Percentiles rank a stretch among this genome's conserved stretches.
Conservation (phyloP, 92 coral and sea anemone species). For the Actinostola sp. region DNA sequence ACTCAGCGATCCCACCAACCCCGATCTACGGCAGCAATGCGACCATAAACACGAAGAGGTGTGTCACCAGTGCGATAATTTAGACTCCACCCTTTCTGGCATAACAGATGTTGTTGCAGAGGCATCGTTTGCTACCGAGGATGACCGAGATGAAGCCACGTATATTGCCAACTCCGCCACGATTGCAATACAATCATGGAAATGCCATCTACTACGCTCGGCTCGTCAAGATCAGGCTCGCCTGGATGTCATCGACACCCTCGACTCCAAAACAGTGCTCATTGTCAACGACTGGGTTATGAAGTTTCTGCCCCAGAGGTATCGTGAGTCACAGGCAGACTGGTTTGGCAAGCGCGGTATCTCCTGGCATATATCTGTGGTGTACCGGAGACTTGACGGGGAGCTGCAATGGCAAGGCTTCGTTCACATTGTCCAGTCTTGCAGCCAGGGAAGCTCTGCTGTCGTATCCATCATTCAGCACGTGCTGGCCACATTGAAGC, state of each 20-base stretch:
- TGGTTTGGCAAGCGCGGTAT: conserved; percentile 6
- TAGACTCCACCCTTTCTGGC: neutral
- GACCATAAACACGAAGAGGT: conserved; percentile 33
- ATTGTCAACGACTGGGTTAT: conserved; percentile 22
- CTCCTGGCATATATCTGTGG: conserved; percentile 19
- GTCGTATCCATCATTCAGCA: conserved; percentile 7
- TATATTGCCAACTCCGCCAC: neutral
- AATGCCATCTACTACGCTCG: conserved; percentile 1
- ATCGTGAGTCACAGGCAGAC: no score
- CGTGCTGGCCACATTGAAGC: conserved; percentile 1
- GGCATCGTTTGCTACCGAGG: neutral
- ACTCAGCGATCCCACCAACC: conserved; percentile 24
- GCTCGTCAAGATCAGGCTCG: conserved; percentile 26
- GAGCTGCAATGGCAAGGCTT: conserved; percentile 8
- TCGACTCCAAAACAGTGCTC: conserved; percentile 5
- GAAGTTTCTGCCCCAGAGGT: conserved; percentile 13
- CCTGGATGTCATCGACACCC: neutral
- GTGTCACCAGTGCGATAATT: conserved; percentile 32
- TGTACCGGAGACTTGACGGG: conserved; percentile 1
- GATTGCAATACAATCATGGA: neutral
- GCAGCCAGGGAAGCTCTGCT: conserved; percentile 15
- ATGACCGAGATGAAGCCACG: neutral
- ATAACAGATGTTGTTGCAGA: neutral
- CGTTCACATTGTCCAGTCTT: conserved; percentile 17
- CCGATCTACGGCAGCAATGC: conserved; percentile 11